Evolutionary conservation across 2,797 vertebrate species (phyloP), one percentile per base, ranked within the genome.

Genomic region (Onychomys leucogaster): DNA sequence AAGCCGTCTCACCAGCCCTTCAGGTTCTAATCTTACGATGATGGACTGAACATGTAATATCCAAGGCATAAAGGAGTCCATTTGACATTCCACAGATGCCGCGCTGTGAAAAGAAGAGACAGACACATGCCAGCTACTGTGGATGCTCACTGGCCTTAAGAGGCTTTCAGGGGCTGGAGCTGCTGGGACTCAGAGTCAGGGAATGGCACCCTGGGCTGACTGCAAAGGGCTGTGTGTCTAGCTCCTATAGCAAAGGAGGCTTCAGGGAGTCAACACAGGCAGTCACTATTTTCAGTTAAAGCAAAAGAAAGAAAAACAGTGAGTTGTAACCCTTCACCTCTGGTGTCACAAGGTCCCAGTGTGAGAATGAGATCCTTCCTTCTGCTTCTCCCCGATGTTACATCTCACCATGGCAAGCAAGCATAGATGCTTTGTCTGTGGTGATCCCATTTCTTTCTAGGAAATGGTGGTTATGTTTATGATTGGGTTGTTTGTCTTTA

Each of bases 231-330:
- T n/a, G 12, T 1, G 7, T 17, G 19, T 76, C 16, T 23, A 57
- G 32, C 65, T 90, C 84, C 55, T 59, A 82, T 32, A 11, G 29
- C 67, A 85, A 93, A 89, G 75, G 52, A 71, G 55, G 49, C n/a
- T 75, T 71, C 76, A 52, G 61, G 69, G 76, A 46, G 29, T 65
- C 65, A 71, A 65, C 16, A 67, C 75, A 78, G 23, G 88, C n/a
- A 87, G 80, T 21, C 73, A 34, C 90, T 91, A 16, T 89, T 93
- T 93, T 59, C 81, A 89, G 75, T 32, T 37, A 71, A 23, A 91
- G 52, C 27, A 73, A 77, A 75, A 83, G 69, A 84, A 63, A 95
- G 80, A 55, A 46, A 43, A 85, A 23, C 59, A 71, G 34, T 19
- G 46, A 76, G 9, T 29, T 5, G 0, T 21, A 55, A 25, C 25